Evolutionary conservation across 2,797 vertebrate genomes (phyloP).

Genomic region (Myiotriccus ornatus): DNA sequence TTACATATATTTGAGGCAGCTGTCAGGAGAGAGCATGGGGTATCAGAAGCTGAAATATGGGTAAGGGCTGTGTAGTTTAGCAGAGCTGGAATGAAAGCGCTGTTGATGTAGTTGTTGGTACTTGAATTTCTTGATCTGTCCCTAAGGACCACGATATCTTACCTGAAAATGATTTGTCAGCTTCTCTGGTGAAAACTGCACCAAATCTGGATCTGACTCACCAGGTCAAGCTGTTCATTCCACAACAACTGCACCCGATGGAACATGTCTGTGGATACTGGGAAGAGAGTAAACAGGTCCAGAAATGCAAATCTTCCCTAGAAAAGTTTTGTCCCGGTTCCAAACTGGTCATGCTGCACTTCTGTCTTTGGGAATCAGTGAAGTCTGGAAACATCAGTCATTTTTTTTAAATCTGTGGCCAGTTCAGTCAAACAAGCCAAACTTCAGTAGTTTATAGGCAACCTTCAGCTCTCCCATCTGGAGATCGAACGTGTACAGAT

Average conservation of each 20-base stretch:
- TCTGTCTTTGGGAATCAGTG: background rate
- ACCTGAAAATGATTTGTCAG: background rate
- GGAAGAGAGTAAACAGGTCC: background rate
- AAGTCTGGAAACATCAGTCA: background rate
- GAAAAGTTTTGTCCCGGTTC: background rate
- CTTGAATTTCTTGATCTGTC: background rate
- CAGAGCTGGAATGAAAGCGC: background rate
- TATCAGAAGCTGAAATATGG: background rate
- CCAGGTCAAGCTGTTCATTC: background rate
- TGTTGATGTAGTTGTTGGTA: background rate
- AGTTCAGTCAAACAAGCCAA: background rate
- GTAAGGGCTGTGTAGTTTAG: background rate
- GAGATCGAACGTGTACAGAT: accelerated
- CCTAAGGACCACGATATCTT: background rate
- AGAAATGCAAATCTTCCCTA: background rate
- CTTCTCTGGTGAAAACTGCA: background rate
- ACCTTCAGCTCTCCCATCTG: background rate
- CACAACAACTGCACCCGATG: accelerated
- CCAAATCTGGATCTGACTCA: background rate
- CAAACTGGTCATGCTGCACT: background rate
- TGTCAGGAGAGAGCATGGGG: background rate
- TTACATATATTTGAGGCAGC: background rate
- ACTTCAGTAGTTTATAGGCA: background rate
- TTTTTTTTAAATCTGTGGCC: background rate
- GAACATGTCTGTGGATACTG: background rate